Base-by-base conservation (phyloP, 2,113 vertebrate genomes). In the Dunckerocampus dactyliophorus region DNA sequence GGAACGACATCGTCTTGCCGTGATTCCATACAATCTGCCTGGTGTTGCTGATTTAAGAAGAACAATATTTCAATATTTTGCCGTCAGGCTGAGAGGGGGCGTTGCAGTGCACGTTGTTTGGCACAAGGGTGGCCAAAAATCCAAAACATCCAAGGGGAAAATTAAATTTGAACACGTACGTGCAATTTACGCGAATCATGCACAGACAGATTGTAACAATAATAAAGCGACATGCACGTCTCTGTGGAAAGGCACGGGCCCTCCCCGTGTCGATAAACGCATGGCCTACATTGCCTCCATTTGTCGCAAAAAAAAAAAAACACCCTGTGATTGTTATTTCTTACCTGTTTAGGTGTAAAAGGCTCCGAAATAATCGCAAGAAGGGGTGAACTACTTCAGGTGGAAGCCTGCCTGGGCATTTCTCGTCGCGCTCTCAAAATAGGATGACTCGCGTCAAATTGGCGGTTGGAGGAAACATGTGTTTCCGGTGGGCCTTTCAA, bases 401-500 rank as follows among this genome's bases (percentile, higher is more conserved):
- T 56, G 28, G 50, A 55, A 50, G 14, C 5, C 51, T 19, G 69
- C 71, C 49, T 58, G 50, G 47, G 64, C 47, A 45, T 70, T 69
- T 50, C 68, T 59, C 67, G 24, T 56, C 50, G 31, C 65, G n/a
- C 59, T 81, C 69, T 16, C 22, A 45, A 57, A 21, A 31, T 28
- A 72, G 52, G 50, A 65, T 58, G 22, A 43, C 11, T 0, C 20
- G 31, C 1, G 39, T 75, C 47, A 71, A 76, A 50, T 2, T 1
- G 3, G 12, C 19, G 6, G 1, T 6, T 1, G 0, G 1, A 49
- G 1, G 19, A 54, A 8, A 1, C 3, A 24, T 24, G 19, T 14
- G 4, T 20, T 74, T 87, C 85, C 76, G 67, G 71, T 13, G 45
- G 1, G 0, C 1, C 3, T 83, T 84, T 86, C 82, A 85, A 76